Percentiles rank a stretch among this genome's conserved stretches.
These are phyloP conservation scores for Leptarthrus brevirostris DNA, from an alignment of 2,888 invertebrate species.

Conservation along the genomic window DNA sequence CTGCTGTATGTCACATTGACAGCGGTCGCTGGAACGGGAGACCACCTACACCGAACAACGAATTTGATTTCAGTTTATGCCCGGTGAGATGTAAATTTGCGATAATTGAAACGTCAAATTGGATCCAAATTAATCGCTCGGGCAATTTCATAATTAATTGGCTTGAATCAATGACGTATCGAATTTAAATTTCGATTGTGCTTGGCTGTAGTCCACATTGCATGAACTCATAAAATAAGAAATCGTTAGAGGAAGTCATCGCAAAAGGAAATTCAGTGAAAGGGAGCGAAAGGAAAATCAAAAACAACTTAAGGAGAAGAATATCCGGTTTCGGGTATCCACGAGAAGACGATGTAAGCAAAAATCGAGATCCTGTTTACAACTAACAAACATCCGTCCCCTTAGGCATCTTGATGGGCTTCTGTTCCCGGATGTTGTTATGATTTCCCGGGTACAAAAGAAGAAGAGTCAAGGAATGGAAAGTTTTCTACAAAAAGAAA, in stretches of 20 bases:
- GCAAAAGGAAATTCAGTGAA: too few relatives aligned
- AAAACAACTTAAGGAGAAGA: slow-evolving; percentile 3
- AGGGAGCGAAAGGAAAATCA: background rate
- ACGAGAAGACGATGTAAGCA: background rate
- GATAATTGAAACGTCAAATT: slow-evolving; percentile 40
- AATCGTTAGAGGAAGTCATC: background rate
- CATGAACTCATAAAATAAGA: background rate
- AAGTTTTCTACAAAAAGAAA: too few relatives aligned
- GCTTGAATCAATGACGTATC: background rate
- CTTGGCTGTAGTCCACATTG: background rate
- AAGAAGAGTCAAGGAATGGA: too few relatives aligned
- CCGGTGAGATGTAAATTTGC: slow-evolving; percentile 24
- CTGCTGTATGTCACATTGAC: too few relatives aligned
- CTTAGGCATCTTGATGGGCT: background rate
- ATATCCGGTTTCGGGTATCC: background rate
- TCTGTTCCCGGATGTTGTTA: slow-evolving; percentile 23
- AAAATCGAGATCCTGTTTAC: slow-evolving; percentile 14
- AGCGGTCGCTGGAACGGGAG: too few relatives aligned
- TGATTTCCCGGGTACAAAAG: slow-evolving; percentile 1
- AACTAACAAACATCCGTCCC: slow-evolving; percentile 26
- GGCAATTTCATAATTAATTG: slow-evolving; percentile 33
- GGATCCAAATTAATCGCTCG: slow-evolving; percentile 20
- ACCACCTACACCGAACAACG: too few relatives aligned
- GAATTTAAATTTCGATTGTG: background rate
- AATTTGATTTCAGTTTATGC: too few relatives aligned